Percentiles rank a stretch among this genome's conserved stretches.
phyloP scores from a whole-genome alignment of 2,888 invertebrate species.

The Caenorhabditis sp. region DNA sequence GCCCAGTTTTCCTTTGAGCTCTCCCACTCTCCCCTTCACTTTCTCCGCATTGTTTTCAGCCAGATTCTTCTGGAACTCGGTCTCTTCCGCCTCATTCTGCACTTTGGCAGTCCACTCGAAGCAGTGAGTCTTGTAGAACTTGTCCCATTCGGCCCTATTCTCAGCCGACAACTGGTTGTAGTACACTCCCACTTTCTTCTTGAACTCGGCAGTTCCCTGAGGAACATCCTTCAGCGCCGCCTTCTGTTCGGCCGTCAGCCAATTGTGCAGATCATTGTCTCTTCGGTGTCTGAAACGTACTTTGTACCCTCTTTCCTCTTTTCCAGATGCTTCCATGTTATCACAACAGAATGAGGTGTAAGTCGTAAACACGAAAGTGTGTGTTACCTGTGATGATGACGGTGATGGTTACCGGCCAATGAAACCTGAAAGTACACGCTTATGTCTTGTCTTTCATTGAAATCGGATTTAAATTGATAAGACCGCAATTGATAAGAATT shows the following conservation, averaged over 20 bases:
- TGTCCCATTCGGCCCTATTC: constrained; percentile 58
- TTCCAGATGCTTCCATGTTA: constrained; percentile 36
- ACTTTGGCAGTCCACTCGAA: constrained; percentile 59
- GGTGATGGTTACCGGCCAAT: constrained; percentile 33
- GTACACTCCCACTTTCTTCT: constrained; percentile 59
- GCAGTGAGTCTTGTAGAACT: constrained; percentile 61
- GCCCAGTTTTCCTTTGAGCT: constrained; percentile 61
- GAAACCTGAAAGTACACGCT: constrained; percentile 30
- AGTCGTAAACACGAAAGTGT: constrained; percentile 37
- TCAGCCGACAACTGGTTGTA: constrained; percentile 53
- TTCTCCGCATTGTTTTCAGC: constrained; percentile 52
- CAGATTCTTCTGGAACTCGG: constrained; percentile 49
- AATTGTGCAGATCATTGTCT: constrained; percentile 53
- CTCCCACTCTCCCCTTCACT: constrained; percentile 56
- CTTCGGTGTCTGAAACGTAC: constrained; percentile 23
- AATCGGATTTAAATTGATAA: constrained; percentile 1
- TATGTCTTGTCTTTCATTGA: constrained; percentile 35
- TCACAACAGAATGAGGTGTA: not conserved
- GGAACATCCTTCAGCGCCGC: constrained; percentile 35
- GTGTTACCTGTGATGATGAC: constrained; percentile 42
- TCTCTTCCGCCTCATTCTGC: constrained; percentile 19
- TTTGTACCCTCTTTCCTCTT: constrained; percentile 10
- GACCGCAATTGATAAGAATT: constrained; percentile 12
- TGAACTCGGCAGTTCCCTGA: constrained; percentile 40
- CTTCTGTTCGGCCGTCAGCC: constrained; percentile 62